These are phyloP conservation scores for Hoplodrina ambigua DNA, from an alignment of 2,888 invertebrate species.

Conservation along the genomic window DNA sequence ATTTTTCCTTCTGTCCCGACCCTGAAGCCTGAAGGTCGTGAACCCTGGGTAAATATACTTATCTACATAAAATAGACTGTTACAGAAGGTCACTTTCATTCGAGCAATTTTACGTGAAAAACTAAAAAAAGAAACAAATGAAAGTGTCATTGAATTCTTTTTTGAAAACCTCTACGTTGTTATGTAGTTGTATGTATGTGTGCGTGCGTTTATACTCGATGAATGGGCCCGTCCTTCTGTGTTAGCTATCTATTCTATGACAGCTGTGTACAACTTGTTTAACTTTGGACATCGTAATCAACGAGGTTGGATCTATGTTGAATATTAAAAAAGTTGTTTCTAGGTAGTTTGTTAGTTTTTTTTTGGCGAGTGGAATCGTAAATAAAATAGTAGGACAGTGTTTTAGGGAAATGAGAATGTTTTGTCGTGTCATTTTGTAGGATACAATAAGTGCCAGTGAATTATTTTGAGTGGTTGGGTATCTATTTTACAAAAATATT, in stretches of 20 bases:
- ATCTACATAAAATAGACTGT: background rate
- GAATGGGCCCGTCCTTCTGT: background rate
- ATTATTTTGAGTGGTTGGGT: background rate
- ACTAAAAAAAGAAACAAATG: too few relatives aligned
- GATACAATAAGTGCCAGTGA: background rate
- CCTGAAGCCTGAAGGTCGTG: slow-evolving; percentile 17
- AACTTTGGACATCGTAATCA: slow-evolving; percentile 41
- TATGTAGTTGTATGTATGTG: too few relatives aligned
- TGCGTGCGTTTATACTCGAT: too few relatives aligned
- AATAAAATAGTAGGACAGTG: background rate
- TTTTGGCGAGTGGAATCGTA: background rate
- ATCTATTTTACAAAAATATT: background rate
- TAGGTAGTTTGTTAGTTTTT: background rate
- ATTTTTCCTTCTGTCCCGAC: slow-evolving; percentile 25
- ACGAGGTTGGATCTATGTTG: slow-evolving; percentile 12
- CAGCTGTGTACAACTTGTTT: slow-evolving; percentile 29
- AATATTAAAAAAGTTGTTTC: slow-evolving; percentile 30
- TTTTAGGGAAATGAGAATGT: background rate
- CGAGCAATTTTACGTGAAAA: too few relatives aligned
- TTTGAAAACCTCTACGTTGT: too few relatives aligned
- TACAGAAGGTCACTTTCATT: background rate
- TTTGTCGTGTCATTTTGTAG: background rate
- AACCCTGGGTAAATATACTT: slow-evolving; percentile 30
- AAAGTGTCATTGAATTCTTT: too few relatives aligned
- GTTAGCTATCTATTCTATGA: background rate